Base-by-base conservation (phyloP, 1,140 invertebrate species). In the Megathymus violae region DNA sequence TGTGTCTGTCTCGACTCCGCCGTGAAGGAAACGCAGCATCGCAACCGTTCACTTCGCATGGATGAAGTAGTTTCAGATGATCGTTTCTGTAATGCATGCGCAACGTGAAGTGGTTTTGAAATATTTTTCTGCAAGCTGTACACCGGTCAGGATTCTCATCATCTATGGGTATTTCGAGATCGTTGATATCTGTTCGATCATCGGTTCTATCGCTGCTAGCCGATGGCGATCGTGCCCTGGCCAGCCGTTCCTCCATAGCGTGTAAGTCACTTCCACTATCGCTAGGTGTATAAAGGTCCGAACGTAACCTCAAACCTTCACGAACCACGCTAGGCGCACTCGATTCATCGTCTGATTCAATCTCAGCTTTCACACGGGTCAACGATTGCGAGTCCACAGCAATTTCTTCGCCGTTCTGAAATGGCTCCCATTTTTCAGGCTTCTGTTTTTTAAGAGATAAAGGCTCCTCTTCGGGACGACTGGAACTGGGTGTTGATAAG, bases 31-130 rank as follows among this genome's bases (percentile, higher is more conserved):
- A 99, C 0, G 96, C 95, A 1, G 97, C 97, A 82, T 97, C 97
- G 80, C 97, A 98, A 1, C 97, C 97, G 70, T 96, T 96, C 0
- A 98, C 96, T 60, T 96, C 97, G 89, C 97, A 98, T 38, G 95
- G 96, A 84, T 98, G 97, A 94, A 97, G 97, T 69, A 98, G 83
- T 80, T 98, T 98, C 40, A 98, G 92, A 88, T 98, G 97, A 10
- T 97, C 97, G 82, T 97, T 98, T 89, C 97, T 96, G 87, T 97
- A 98, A 80, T 98, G 97, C 13, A 96, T 97, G 76, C 97, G 97
- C 19, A 98, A 94, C 10, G 95, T 96, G 82, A 98, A 98, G 85
- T 97, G 96, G 85, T 97, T 98, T 78, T 97, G 96, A 93, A 98
- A 98, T 78, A 96, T 94, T 90, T 98, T 97, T n/a, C 96, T 96